Conservation (phyloP, 1,140 invertebrate species). For the Mesaphorura yosii region DNA sequence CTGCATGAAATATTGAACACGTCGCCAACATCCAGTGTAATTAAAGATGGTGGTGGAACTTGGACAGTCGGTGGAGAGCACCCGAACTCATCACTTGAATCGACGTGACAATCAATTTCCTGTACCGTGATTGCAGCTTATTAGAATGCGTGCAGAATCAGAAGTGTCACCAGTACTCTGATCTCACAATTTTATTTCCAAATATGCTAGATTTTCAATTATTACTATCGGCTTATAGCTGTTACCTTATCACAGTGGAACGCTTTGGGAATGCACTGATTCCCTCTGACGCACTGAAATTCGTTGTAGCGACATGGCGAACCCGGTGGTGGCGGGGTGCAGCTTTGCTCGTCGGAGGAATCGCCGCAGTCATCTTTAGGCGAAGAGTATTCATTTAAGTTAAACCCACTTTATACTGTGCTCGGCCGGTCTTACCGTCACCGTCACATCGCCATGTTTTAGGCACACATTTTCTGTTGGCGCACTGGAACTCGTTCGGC, state of each 20-base stretch:
- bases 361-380: conserved; percentile 73
- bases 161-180: no score
- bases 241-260: neutral
- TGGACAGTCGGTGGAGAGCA: conserved; percentile 41
- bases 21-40: conserved; percentile 52
- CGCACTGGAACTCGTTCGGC: conserved; percentile 83
- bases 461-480: conserved; percentile 68
- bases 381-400: conserved; percentile 38
- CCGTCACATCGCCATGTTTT: conserved; percentile 74
- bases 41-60: conserved; percentile 1
- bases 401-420: no score
- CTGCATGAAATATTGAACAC: conserved; percentile 65
- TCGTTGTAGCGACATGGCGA: conserved; percentile 65
- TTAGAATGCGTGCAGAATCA: no score
- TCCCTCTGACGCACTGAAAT: conserved; percentile 60
- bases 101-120: conserved; percentile 61
- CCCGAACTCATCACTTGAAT: conserved; percentile 54
- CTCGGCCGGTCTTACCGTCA: conserved; percentile 41
- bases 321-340: conserved; percentile 42
- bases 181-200: no score
- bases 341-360: conserved; percentile 55
- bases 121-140: no score
- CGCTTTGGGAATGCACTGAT: conserved; percentile 77
- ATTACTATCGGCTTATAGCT: neutral
- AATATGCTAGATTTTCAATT: no score